phyloP scores from a whole-genome alignment of 2,797 vertebrate genomes.

The Xiphophorus birchmanni region DNA sequence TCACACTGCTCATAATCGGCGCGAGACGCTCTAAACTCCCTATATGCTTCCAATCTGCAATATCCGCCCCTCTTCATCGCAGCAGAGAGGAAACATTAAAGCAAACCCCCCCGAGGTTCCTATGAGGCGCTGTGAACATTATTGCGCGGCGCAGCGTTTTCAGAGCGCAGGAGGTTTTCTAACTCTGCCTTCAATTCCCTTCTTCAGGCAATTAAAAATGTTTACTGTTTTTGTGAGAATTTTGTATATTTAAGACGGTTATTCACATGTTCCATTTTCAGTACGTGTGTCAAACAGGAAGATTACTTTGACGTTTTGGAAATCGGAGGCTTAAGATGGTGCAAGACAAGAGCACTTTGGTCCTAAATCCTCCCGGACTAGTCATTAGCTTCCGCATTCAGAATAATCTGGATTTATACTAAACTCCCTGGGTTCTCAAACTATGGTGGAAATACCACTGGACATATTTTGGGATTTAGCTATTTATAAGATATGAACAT shows the following conservation, averaged over 20 bases:
- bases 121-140: constrained; percentile 50
- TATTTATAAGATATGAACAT: neutral
- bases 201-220: constrained; percentile 42
- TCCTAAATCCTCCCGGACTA: neutral
- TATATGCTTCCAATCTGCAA: constrained; percentile 74
- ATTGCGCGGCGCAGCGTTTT: constrained; percentile 42
- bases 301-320: neutral
- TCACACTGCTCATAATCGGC: constrained; percentile 64
- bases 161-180: neutral
- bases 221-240: constrained; percentile 12
- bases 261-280: neutral
- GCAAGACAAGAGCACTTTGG: neutral
- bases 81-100: constrained; percentile 67
- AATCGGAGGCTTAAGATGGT: neutral
- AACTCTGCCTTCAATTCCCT: neutral
- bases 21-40: constrained; percentile 71
- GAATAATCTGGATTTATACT: neutral
- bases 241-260: neutral
- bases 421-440: neutral
- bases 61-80: constrained; percentile 70
- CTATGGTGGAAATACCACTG: neutral
- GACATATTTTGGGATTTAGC: neutral
- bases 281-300: neutral
- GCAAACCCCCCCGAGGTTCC: constrained; percentile 61
- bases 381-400: neutral